phyloP scores from a whole-genome alignment of 1,140 invertebrate species.

The Drosophila parabipectinata region DNA sequence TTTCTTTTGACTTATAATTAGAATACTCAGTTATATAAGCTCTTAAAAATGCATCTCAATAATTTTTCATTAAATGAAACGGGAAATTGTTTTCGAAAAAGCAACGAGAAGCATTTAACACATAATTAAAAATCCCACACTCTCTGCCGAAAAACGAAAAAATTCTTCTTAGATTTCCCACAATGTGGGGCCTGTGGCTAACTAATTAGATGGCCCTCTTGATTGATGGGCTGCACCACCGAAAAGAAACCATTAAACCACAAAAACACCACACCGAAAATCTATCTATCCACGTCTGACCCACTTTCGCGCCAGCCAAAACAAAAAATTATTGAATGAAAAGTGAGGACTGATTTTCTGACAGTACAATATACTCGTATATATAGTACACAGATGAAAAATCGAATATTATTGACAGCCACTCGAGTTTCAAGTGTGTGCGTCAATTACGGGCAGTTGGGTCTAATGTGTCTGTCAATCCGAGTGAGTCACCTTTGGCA shows the following conservation, averaged over 20 bases:
- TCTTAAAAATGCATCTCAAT: not conserved
- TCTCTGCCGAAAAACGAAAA: conserved; percentile 13
- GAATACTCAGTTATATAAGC: not conserved
- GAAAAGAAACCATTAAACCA: not conserved
- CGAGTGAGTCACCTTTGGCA: conserved; percentile 36
- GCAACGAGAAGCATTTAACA: conserved; percentile 44
- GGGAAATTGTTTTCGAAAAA: conserved; percentile 7
- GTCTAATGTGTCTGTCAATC: conserved; percentile 47
- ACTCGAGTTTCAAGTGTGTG: conserved; percentile 58
- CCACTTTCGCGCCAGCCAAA: conserved; percentile 61
- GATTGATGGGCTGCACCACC: conserved; percentile 60
- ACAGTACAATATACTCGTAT: conserved; percentile 1
- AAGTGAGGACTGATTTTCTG: conserved; percentile 28
- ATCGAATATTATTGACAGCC: conserved; percentile 71
- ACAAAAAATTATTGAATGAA: conserved; percentile 63
- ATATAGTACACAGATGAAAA: conserved; percentile 14
- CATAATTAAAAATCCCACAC: conserved; percentile 56
- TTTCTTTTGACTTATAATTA: not conserved
- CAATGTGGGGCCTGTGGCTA: conserved; percentile 33
- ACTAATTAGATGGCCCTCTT: conserved; percentile 67
- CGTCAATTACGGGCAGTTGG: conserved; percentile 56
- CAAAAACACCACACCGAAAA: not conserved
- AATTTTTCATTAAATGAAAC: conserved; percentile 1
- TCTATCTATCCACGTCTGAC: conserved; percentile 47
- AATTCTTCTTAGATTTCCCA: conserved; percentile 35